Percentiles rank a stretch among this genome's conserved stretches.
These are phyloP conservation scores for Nasonia giraulti DNA, from an alignment of 1,140 invertebrate genomes.

Conservation along the genomic window DNA sequence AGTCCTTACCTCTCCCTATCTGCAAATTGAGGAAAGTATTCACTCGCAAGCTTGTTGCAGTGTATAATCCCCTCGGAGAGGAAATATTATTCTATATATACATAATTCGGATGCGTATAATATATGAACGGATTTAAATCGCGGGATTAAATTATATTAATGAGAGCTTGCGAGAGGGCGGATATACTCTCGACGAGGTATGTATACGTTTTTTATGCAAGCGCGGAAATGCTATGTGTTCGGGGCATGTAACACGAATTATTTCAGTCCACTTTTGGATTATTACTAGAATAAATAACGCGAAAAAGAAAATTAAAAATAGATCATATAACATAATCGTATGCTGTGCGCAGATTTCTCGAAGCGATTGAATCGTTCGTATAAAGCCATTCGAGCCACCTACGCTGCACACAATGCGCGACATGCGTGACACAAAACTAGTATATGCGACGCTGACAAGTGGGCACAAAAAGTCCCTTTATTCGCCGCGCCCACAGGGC, in stretches of 20 bases:
- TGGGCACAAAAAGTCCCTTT: background rate
- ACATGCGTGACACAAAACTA: slow-evolving; percentile 11
- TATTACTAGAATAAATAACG: too few species aligned
- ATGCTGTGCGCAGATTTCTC: too few species aligned
- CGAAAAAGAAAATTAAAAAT: too few species aligned
- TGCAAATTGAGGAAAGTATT: slow-evolving; percentile 6
- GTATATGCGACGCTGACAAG: background rate
- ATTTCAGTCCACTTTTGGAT: too few species aligned
- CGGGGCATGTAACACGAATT: too few species aligned
- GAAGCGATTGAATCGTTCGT: too few species aligned
- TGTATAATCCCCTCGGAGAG: slow-evolving; percentile 16
- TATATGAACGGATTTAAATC: slow-evolving; percentile 9
- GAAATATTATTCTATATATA: background rate
- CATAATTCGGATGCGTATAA: background rate
- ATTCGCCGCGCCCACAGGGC: background rate
- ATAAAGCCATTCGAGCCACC: background rate
- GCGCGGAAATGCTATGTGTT: too few species aligned
- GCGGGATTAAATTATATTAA: slow-evolving; percentile 30
- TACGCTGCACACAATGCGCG: too few species aligned
- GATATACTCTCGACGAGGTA: too few species aligned
- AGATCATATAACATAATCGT: too few species aligned
- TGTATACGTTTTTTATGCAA: too few species aligned
- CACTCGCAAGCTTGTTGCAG: background rate
- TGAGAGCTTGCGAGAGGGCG: background rate
- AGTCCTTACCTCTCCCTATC: background rate